Evolutionary conservation across 2,888 invertebrate genomes (phyloP).

Genomic region (Macropis europaea): DNA sequence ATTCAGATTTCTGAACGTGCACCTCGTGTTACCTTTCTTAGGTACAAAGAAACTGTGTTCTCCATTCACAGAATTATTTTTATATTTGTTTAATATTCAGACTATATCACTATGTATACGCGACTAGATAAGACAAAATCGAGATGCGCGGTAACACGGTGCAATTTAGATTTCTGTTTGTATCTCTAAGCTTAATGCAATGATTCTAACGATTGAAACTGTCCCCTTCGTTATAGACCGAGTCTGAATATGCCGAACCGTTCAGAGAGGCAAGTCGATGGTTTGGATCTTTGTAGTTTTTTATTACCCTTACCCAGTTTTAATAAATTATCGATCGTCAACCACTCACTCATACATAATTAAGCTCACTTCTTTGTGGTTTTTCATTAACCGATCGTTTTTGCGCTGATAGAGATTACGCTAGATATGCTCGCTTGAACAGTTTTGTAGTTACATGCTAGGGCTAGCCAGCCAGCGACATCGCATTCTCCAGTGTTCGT

Average conservation of each 20-base stretch:
- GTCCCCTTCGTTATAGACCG: slow-evolving; percentile 79
- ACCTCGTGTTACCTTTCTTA: slow-evolving; percentile 42
- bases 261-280: slow-evolving; percentile 80
- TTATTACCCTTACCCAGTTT: slow-evolving; percentile 65
- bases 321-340: slow-evolving; percentile 65
- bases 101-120: background rate
- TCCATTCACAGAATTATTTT: background rate
- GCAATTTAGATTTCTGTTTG: slow-evolving; percentile 24
- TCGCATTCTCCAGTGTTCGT: slow-evolving; percentile 58
- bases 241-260: slow-evolving; percentile 80
- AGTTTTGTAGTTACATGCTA: slow-evolving; percentile 71
- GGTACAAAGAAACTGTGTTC: background rate
- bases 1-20: slow-evolving; percentile 12
- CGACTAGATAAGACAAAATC: slow-evolving; percentile 22
- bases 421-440: slow-evolving; percentile 76
- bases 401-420: slow-evolving; percentile 73
- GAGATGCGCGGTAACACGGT: slow-evolving; percentile 48
- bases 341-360: slow-evolving; percentile 70
- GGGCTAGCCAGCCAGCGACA: slow-evolving; percentile 67
- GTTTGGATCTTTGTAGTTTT: slow-evolving; percentile 80
- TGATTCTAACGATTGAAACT: slow-evolving; percentile 74
- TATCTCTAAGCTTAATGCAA: slow-evolving; percentile 37
- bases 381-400: slow-evolving; percentile 73
- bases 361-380: slow-evolving; percentile 73
- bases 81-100: background rate